A percentile compares a stretch with the other conserved stretches of the same genome.
Evolutionary conservation across 64 coral and sea anemone species (phyloP).

Genomic region (Acropora yongei): DNA sequence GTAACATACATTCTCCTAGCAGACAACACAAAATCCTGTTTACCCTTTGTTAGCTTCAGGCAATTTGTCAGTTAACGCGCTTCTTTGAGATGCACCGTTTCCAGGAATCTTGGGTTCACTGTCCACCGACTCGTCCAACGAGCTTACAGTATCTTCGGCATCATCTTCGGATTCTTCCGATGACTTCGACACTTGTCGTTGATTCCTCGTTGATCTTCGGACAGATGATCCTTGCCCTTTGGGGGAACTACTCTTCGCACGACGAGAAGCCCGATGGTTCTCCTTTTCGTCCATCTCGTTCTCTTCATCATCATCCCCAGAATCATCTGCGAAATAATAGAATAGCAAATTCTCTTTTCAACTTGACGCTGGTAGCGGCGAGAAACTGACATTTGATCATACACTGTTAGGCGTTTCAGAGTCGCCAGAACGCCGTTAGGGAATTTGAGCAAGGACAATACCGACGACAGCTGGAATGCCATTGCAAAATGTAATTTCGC

Average conservation of each 20-base stretch:
- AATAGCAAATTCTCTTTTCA: not conserved
- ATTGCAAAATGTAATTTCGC: no score
- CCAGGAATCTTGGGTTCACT: not conserved
- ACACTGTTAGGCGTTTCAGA: no score
- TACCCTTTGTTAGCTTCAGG: not conserved
- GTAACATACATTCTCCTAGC: no score
- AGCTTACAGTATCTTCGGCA: not conserved
- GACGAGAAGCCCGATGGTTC: not conserved
- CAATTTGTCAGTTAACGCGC: not conserved
- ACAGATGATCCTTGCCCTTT: not conserved
- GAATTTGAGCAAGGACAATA: no score
- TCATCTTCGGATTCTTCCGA: not conserved
- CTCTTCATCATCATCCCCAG: slow-evolving; percentile 13
- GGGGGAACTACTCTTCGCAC: not conserved
- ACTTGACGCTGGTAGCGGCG: no score
- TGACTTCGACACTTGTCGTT: not conserved
- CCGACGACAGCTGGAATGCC: no score
- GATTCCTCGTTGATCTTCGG: slow-evolving; percentile 25
- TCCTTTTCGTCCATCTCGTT: not conserved
- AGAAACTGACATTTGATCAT: no score
- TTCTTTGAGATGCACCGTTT: not conserved
- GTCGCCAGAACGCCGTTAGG: no score
- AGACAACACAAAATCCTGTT: no score
- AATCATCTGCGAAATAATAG: slow-evolving; percentile 22
- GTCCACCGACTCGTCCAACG: slow-evolving; percentile 15